Conservation (phyloP, 2,113 vertebrate species). For the Paracanthobrama guichenoti region DNA sequence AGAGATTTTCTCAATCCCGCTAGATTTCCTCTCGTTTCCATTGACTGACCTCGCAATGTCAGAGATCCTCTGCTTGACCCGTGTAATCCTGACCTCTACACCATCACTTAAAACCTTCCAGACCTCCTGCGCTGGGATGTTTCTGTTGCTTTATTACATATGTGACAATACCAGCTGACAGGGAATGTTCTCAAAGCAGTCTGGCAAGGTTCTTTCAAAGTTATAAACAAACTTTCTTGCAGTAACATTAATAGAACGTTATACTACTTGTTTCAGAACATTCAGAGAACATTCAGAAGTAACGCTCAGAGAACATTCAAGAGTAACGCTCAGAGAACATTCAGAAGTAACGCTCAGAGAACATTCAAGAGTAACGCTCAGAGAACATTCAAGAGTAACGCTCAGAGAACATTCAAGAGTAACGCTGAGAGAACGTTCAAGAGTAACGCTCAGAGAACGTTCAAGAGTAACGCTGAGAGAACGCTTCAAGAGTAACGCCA, state of each 20-base stretch:
- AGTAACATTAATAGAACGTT: background rate
- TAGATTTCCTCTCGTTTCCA: constrained; percentile 29
- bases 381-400: background rate
- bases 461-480: no score
- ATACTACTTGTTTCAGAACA: no score
- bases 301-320: no score
- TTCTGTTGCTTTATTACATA: background rate
- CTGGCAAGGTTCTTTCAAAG: background rate
- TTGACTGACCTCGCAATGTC: constrained; percentile 12
- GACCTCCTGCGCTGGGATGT: background rate
- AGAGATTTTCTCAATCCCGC: background rate
- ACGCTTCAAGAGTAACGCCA: no score
- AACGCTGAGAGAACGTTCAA: background rate
- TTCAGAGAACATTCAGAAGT: background rate
- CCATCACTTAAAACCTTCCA: constrained; percentile 17
- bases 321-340: background rate
- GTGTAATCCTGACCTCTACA: constrained; percentile 19
- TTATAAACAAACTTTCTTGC: background rate
- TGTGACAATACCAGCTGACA: background rate
- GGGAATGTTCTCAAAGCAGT: background rate
- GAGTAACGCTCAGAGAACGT: no score
- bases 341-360: background rate
- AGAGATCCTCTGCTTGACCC: constrained; percentile 8
- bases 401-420: no score
- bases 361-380: no score